Percentiles rank a stretch among this genome's conserved stretches.
Conservation (phyloP, 2,888 invertebrate species). For the Hydraecia micacea region DNA sequence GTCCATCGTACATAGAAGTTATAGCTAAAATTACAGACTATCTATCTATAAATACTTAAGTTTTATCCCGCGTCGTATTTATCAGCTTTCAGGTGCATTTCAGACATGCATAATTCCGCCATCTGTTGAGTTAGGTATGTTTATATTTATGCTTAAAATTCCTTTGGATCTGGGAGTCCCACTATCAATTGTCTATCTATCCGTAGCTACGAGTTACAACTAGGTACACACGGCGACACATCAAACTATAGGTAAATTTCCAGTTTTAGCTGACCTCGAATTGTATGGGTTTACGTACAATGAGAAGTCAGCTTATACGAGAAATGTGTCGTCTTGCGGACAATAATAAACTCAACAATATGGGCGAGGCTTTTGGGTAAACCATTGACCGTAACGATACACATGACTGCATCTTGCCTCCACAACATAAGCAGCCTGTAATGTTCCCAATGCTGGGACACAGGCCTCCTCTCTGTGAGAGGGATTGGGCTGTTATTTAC, state of each 20-base stretch:
- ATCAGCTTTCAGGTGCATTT: constrained; percentile 6
- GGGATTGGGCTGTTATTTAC: too few relatives aligned
- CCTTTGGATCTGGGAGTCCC: not conserved
- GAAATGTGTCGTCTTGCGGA: too few relatives aligned
- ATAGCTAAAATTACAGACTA: not conserved
- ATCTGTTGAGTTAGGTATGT: constrained; percentile 21
- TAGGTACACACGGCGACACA: too few relatives aligned
- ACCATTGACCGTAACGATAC: constrained; percentile 27
- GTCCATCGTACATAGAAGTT: not conserved
- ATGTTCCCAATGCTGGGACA: too few relatives aligned
- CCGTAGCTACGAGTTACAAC: not conserved
- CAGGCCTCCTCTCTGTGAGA: too few relatives aligned
- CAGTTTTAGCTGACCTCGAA: too few relatives aligned
- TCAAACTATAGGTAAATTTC: too few relatives aligned
- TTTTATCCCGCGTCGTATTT: not conserved
- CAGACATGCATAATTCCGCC: not conserved
- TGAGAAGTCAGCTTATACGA: too few relatives aligned
- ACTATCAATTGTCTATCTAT: not conserved
- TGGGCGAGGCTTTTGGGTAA: not conserved
- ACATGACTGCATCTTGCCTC: constrained; percentile 17
- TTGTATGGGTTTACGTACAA: too few relatives aligned
- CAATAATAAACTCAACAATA: constrained; percentile 10
- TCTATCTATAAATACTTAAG: not conserved
- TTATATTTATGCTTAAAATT: constrained; percentile 18
- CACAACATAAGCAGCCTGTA: not conserved